Conservation (phyloP, 1,140 invertebrate species). For the Himalopsyche phryganea region DNA sequence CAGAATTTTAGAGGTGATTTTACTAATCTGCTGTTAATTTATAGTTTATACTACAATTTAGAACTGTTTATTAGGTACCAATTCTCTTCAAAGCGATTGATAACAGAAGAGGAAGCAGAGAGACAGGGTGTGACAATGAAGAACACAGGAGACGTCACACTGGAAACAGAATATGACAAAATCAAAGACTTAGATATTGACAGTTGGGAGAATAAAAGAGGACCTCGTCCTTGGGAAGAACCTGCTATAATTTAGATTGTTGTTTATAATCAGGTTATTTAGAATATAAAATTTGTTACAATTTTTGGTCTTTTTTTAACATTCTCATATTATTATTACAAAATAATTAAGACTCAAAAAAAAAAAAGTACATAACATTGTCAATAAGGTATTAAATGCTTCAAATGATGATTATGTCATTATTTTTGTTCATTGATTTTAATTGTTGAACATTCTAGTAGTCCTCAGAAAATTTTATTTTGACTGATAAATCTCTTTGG, state of each 20-base stretch:
- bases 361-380: too few species aligned
- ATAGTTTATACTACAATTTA: too few species aligned
- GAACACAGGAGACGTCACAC: conserved; percentile 60
- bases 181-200: conserved; percentile 69
- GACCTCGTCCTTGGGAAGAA: conserved; percentile 77
- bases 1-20: too few species aligned
- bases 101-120: conserved; percentile 60
- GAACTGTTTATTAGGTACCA: conserved; percentile 67
- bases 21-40: too few species aligned
- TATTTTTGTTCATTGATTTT: too few species aligned
- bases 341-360: not conserved
- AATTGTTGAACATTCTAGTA: too few species aligned
- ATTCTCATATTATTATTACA: not conserved
- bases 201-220: conserved; percentile 75
- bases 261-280: conserved; percentile 1
- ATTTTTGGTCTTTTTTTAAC: not conserved
- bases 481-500: too few species aligned
- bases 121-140: conserved; percentile 65
- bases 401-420: too few species aligned
- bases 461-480: too few species aligned
- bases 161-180: conserved; percentile 72
- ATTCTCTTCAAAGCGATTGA: conserved; percentile 58
- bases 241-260: not conserved
- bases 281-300: not conserved
- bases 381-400: too few species aligned